These are phyloP conservation scores for Sebastes hubbsi DNA, from an alignment of 2,797 vertebrate species.

Conservation along the genomic window DNA sequence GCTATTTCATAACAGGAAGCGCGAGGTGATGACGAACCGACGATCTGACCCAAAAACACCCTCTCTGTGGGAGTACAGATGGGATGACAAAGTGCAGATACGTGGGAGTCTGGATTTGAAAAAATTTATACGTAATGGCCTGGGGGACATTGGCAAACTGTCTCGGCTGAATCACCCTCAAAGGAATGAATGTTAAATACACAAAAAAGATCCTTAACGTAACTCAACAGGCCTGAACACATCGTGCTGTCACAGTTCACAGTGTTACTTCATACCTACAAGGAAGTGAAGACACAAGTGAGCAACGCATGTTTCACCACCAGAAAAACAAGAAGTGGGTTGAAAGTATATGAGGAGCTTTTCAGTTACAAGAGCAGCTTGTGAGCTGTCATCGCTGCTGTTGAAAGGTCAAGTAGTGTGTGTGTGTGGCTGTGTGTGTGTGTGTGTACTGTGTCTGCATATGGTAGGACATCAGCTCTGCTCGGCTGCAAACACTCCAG, in stretches of 20 bases:
- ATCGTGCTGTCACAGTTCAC: constrained; percentile 30
- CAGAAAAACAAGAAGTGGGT: constrained; percentile 74
- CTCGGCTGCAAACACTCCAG: constrained; percentile 50
- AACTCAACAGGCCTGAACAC: constrained; percentile 56
- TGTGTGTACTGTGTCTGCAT: constrained; percentile 35
- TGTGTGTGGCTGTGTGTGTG: constrained; percentile 24
- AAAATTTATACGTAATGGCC: constrained; percentile 15
- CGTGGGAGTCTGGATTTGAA: constrained; percentile 37
- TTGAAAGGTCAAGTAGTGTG: constrained; percentile 70
- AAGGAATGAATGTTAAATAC: constrained; percentile 42
- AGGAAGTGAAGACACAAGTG: constrained; percentile 70
- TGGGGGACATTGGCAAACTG: constrained; percentile 1
- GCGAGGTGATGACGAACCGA: constrained; percentile 61
- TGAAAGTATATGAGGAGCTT: constrained; percentile 67
- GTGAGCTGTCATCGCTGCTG: constrained; percentile 63
- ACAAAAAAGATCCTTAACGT: constrained; percentile 48
- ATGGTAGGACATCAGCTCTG: constrained; percentile 43
- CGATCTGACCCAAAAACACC: constrained; percentile 52
- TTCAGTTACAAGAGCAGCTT: constrained; percentile 63
- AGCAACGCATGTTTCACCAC: constrained; percentile 62
- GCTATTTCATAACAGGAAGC: constrained; percentile 78
- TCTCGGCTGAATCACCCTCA: constrained; percentile 48
- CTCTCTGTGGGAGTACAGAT: constrained; percentile 34
- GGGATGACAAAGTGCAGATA: constrained; percentile 43
- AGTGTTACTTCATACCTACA: constrained; percentile 61